Evolutionary conservation across 2,888 invertebrate genomes (phyloP).

Genomic region (Chloroclysta siterata): DNA sequence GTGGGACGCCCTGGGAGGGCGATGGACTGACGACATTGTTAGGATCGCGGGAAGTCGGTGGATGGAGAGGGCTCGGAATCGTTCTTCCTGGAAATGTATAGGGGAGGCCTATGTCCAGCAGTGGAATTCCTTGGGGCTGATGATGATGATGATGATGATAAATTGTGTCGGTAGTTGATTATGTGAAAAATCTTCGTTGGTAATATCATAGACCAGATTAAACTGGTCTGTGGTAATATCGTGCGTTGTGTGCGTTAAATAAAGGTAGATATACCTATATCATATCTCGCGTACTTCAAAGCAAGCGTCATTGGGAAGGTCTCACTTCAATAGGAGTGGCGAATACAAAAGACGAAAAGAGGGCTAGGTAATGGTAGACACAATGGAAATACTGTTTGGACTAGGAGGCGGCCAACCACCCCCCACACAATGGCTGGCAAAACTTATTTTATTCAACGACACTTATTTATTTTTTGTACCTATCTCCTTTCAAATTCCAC

Average conservation of each 20-base stretch:
- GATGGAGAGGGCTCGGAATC: too few relatives aligned
- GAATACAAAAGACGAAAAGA: conserved; percentile 82
- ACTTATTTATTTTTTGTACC: conserved; percentile 67
- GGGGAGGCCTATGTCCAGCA: too few relatives aligned
- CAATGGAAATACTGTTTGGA: conserved; percentile 83
- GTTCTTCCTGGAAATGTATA: too few relatives aligned
- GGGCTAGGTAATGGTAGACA: conserved; percentile 83
- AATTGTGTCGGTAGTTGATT: too few relatives aligned
- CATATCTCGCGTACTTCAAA: conserved; percentile 79
- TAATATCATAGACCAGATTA: too few relatives aligned
- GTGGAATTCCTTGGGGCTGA: too few relatives aligned
- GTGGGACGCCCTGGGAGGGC: too few relatives aligned
- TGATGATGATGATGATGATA: too few relatives aligned
- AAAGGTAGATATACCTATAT: conserved; percentile 32
- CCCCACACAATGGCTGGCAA: conserved; percentile 74
- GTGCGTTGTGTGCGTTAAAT: neutral
- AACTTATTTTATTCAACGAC: conserved; percentile 79
- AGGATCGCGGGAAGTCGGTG: too few relatives aligned
- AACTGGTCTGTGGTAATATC: too few relatives aligned
- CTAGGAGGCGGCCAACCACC: conserved; percentile 61
- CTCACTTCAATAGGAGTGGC: conserved; percentile 80
- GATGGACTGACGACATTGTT: too few relatives aligned
- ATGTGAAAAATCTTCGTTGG: too few relatives aligned
- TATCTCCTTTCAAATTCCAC: conserved; percentile 60
- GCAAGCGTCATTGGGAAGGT: conserved; percentile 80